phyloP scores from a whole-genome alignment of 2,797 vertebrate genomes.

The Chaetodon trifasciatus region DNA sequence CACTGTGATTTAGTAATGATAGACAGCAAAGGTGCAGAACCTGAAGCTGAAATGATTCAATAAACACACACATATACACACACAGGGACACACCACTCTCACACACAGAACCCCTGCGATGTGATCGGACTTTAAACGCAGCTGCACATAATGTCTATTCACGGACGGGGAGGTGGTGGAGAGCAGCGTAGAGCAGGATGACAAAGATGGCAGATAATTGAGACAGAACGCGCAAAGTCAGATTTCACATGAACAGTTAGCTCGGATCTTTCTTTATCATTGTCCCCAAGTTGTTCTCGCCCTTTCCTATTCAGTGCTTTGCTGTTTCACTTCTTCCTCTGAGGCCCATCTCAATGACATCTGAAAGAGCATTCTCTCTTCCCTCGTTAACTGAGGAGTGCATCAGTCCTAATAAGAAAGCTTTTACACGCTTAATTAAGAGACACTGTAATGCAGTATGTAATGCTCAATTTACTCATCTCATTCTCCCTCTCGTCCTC shows the following conservation, averaged over 20 bases:
- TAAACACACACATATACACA: constrained; percentile 37
- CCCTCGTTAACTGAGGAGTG: constrained; percentile 69
- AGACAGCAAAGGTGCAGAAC: constrained; percentile 66
- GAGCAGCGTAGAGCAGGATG: constrained; percentile 50
- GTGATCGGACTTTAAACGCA: constrained; percentile 85
- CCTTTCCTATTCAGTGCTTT: constrained; percentile 48
- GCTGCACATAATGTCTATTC: constrained; percentile 85
- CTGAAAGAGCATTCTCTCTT: constrained; percentile 68
- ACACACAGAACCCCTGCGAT: constrained; percentile 76
- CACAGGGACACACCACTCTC: constrained; percentile 46
- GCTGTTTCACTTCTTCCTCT: constrained; percentile 59
- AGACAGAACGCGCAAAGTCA: constrained; percentile 55
- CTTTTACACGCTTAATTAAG: constrained; percentile 87
- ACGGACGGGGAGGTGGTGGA: constrained; percentile 65
- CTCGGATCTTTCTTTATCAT: constrained; percentile 51
- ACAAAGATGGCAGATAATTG: constrained; percentile 71
- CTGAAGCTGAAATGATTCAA: constrained; percentile 66
- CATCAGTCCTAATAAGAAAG: constrained; percentile 85
- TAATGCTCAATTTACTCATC: constrained; percentile 83
- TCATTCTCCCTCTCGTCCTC: constrained; percentile 69
- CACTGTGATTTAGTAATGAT: constrained; percentile 55
- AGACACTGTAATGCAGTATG: constrained; percentile 83
- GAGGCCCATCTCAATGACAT: constrained; percentile 71
- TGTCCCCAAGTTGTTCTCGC: constrained; percentile 54
- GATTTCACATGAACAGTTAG: constrained; percentile 57